These are phyloP conservation scores for Caenorhabditis sinica DNA, from an alignment of 2,888 invertebrate genomes.

Conservation along the genomic window DNA sequence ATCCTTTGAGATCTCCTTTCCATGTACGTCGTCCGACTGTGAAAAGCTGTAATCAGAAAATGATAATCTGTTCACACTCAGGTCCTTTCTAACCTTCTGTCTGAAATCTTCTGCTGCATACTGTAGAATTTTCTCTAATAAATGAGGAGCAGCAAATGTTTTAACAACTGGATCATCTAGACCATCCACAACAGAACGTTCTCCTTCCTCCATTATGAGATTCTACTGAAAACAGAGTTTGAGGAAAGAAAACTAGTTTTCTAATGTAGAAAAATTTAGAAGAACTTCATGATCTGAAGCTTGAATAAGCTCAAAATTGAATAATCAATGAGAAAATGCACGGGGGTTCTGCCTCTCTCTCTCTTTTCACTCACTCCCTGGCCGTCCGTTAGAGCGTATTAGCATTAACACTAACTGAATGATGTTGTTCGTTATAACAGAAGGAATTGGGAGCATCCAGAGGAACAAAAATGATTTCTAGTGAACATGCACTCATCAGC, in stretches of 20 bases:
- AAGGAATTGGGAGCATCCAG: too few species aligned
- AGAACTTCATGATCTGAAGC: not conserved
- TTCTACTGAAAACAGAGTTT: too few species aligned
- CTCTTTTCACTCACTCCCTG: not conserved
- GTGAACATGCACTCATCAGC: too few species aligned
- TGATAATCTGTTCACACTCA: not conserved
- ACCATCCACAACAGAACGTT: too few species aligned
- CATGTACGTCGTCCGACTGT: not conserved
- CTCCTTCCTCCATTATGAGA: too few species aligned
- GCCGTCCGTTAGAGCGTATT: slow-evolving; percentile 6
- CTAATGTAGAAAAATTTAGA: too few species aligned
- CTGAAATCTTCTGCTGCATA: not conserved
- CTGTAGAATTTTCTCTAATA: not conserved
- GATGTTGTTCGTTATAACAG: not conserved
- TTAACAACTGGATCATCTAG: too few species aligned
- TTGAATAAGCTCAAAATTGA: not conserved
- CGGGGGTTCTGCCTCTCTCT: slow-evolving; percentile 5
- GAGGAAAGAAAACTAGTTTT: too few species aligned
- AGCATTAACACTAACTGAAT: not conserved
- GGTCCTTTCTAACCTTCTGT: not conserved
- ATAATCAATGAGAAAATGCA: not conserved
- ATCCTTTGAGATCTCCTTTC: slow-evolving; percentile 34
- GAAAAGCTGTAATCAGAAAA: slow-evolving; percentile 20
- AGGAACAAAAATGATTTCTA: not conserved
- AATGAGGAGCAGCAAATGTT: too few species aligned